Conservation (phyloP, 2,113 vertebrate genomes). For the Cebus imitator region DNA sequence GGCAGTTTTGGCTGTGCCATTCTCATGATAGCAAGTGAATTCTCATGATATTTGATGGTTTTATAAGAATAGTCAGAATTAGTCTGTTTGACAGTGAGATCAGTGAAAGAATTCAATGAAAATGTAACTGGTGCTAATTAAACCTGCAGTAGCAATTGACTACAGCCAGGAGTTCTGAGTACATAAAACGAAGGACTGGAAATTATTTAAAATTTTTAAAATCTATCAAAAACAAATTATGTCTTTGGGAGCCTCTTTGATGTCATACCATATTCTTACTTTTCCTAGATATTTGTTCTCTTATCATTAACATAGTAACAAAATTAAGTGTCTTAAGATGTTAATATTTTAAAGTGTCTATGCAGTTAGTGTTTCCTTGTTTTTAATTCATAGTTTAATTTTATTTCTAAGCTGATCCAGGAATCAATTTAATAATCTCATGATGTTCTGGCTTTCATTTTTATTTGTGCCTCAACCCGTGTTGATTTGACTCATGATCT, state of each 20-base stretch:
- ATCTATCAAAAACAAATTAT: not conserved
- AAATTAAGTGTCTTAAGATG: not conserved
- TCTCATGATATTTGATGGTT: too few species aligned
- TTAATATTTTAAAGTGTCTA: not conserved
- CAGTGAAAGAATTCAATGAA: constrained; percentile 9
- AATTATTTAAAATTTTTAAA: not conserved
- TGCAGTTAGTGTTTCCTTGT: not conserved
- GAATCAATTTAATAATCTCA: not conserved
- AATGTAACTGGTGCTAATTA: constrained; percentile 5
- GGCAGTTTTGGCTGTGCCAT: too few species aligned
- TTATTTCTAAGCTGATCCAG: not conserved
- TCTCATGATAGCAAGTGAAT: too few species aligned
- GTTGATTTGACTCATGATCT: not conserved
- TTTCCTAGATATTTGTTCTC: not conserved
- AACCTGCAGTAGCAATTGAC: not conserved
- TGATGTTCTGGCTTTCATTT: not conserved
- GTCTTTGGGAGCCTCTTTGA: not conserved
- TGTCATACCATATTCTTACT: not conserved
- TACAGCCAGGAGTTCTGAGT: not conserved
- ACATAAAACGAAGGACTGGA: not conserved
- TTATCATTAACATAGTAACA: not conserved
- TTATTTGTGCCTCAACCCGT: not conserved
- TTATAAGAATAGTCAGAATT: not conserved
- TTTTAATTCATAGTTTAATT: constrained; percentile 34
- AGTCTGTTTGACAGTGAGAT: constrained; percentile 19